A percentile compares a stretch with the other conserved stretches of the same genome.
Conservation (phyloP, 2,797 vertebrate genomes). For the Danionella dracula region DNA sequence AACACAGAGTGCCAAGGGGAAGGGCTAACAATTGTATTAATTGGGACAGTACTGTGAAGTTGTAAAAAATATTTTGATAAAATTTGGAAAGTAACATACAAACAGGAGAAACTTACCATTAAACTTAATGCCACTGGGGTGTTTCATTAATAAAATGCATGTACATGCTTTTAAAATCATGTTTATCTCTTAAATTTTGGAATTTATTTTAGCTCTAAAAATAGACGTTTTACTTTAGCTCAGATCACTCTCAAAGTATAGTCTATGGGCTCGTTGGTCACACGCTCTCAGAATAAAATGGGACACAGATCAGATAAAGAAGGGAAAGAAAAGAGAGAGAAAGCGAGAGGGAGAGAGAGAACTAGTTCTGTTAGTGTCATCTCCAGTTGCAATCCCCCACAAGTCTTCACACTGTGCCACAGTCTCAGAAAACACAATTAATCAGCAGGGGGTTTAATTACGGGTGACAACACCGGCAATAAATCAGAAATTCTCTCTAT, state of each 20-base stretch:
- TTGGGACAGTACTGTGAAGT: too few species aligned
- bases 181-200: too few species aligned
- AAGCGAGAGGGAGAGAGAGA: not conserved
- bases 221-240: too few species aligned
- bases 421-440: constrained; percentile 47
- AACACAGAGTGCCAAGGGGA: too few species aligned
- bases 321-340: not conserved
- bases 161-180: too few species aligned
- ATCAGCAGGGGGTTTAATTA: constrained; percentile 51
- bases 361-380: constrained; percentile 24
- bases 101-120: too few species aligned
- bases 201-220: too few species aligned
- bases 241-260: not conserved
- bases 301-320: constrained; percentile 14
- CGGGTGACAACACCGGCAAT: constrained; percentile 45
- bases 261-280: not conserved
- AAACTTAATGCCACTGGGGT: too few species aligned
- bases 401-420: constrained; percentile 33
- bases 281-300: not conserved
- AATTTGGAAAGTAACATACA: too few species aligned
- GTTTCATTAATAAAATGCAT: too few species aligned
- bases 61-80: too few species aligned
- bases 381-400: constrained; percentile 24
- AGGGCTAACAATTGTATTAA: too few species aligned
- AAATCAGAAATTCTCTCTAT: constrained; percentile 38